A percentile compares a stretch with the other conserved stretches of the same genome.
These are phyloP conservation scores for Natrix natrix DNA, from an alignment of 2,797 vertebrate genomes.

Conservation along the genomic window DNA sequence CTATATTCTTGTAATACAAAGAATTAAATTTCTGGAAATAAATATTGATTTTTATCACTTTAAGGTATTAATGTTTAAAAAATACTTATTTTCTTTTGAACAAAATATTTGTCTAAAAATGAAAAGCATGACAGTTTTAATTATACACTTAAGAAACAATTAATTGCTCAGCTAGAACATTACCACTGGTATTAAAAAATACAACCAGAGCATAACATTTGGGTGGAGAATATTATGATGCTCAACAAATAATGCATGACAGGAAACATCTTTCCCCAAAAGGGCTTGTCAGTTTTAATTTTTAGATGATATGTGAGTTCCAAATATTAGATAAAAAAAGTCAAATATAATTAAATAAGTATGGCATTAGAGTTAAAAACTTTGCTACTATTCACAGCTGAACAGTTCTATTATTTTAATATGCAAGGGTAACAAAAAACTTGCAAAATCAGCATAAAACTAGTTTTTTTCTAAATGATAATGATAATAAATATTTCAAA, in stretches of 20 bases:
- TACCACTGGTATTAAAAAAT: constrained; percentile 48
- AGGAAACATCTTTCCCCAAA: background rate
- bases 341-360: constrained; percentile 4
- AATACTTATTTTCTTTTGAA: constrained; percentile 48
- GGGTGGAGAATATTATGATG: constrained; percentile 12
- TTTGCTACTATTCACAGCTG: constrained; percentile 18
- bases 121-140: constrained; percentile 49
- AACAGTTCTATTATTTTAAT: constrained; percentile 46
- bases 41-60: constrained; percentile 61
- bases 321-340: constrained; percentile 2
- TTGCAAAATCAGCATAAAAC: background rate
- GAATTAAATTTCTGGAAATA: constrained; percentile 53
- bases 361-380: constrained; percentile 13
- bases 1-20: constrained; percentile 46
- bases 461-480: background rate
- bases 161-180: constrained; percentile 40
- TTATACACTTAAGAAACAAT: constrained; percentile 44
- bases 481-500: constrained; percentile 7
- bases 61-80: constrained; percentile 49
- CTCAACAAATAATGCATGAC: constrained; percentile 5
- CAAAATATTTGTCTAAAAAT: constrained; percentile 42
- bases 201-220: constrained; percentile 41
- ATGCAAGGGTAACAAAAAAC: constrained; percentile 10
- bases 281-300: constrained; percentile 34
- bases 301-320: constrained; percentile 7